Base-by-base conservation (phyloP, 2,113 vertebrate species). In the Gymnobelideus leadbeateri region DNA sequence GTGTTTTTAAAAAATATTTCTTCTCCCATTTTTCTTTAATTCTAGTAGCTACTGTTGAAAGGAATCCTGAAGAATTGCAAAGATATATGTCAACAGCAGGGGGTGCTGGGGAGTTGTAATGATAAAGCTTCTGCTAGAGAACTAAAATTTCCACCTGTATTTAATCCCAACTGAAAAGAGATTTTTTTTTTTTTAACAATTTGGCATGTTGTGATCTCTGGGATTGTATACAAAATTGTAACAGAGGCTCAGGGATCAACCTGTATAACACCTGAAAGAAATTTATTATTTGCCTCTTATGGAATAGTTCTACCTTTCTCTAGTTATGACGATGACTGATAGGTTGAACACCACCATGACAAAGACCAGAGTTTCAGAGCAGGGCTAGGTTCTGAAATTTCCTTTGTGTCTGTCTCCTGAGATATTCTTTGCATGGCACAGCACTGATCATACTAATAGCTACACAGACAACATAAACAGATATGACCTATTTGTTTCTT, bases 71-170 rank as follows among this genome's bases (percentile, higher is more conserved):
- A 25, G 55, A 14, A 51, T 7, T 51, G 47, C 93, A 92, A n/a
- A 61, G 51, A 43, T 43, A 1, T 84, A 84, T 21, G 2, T 43
- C 68, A 89, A 95, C 97, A 97, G 97, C 89, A 98, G 97, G 90
- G 96, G 97, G 97, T 46, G 97, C 97, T 97, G 89, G n/a, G 28
- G 93, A 89, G 51, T 84, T 43, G n/a, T 51, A 51, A 57, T 55
- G 94, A 93, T 55, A 1, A 84, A 49, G 46, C 21, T 43, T 93
- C 19, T 0, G 14, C 31, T 77, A 1, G 61, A 47, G 0, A 16
- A 47, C 25, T 46, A 0, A 25, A 50, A 94, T 68, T 51, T 14
- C 8, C 53, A 12, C 23, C 0, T 90, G 46, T 55, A 10, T 50
- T 23, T 91, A 37, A 51, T 57, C 55, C 51, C 53, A 90, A 31